Conservation (phyloP, 2,113 vertebrate species). For the Brienomyrus longianalis region DNA sequence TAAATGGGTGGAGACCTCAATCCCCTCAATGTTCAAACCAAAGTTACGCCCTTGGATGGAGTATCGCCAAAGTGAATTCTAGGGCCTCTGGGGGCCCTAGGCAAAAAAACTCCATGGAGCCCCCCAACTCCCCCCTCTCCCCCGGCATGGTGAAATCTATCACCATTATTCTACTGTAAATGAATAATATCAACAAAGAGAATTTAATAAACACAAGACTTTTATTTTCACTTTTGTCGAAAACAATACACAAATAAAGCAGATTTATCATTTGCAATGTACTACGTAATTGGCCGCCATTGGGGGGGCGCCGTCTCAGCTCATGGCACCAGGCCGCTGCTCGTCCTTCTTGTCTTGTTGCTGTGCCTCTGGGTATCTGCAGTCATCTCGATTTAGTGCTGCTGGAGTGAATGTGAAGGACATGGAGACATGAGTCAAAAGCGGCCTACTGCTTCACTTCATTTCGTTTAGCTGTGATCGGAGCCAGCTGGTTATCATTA, state of each 20-base stretch:
- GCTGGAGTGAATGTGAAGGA: neutral
- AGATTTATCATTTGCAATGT: neutral
- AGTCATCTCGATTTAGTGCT: neutral
- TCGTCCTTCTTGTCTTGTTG: neutral
- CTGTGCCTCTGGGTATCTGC: neutral
- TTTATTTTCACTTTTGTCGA: no score
- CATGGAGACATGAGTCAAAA: neutral
- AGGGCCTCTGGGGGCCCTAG: neutral
- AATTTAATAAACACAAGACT: no score
- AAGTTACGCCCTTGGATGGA: neutral
- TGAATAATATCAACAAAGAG: neutral
- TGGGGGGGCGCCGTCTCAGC: neutral
- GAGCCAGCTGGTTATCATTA: neutral
- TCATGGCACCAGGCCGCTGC: neutral
- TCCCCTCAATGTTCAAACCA: no score
- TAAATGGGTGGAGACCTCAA: no score
- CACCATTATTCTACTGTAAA: neutral
- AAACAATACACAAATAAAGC: neutral
- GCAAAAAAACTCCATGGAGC: no score
- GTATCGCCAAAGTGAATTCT: neutral
- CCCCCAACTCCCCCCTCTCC: neutral
- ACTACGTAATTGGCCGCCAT: neutral
- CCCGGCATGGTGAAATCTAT: neutral
- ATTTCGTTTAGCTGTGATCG: neutral
- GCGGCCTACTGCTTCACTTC: neutral